Evolutionary conservation across 2,888 invertebrate genomes (phyloP).

Genomic region (Acanthopleura granulata): DNA sequence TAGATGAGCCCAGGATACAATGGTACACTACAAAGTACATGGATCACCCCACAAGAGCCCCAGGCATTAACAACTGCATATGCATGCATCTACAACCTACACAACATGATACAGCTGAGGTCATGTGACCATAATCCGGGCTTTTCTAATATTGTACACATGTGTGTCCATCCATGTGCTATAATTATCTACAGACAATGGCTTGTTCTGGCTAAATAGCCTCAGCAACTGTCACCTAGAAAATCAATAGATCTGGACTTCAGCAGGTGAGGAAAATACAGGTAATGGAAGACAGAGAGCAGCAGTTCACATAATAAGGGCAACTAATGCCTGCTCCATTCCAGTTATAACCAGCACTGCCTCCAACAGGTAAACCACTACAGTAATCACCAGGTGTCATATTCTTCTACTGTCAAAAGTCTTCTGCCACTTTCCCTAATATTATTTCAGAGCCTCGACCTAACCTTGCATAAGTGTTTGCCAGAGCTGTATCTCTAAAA

Average conservation of each 20-base stretch:
- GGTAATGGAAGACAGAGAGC: background rate
- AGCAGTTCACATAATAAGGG: background rate
- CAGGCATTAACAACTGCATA: too few species aligned
- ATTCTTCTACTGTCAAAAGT: too few species aligned
- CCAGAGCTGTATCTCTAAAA: too few species aligned
- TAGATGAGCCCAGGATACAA: too few species aligned
- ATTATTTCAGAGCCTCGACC: too few species aligned
- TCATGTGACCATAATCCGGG: background rate
- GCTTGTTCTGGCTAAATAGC: conserved; percentile 13
- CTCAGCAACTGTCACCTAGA: conserved; percentile 14
- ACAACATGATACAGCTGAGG: background rate
- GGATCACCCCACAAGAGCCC: too few species aligned
- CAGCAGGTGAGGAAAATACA: conserved; percentile 8
- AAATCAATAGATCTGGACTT: conserved; percentile 18
- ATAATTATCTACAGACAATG: background rate
- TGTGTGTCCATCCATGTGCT: background rate
- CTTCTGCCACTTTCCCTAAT: too few species aligned
- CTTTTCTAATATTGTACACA: conserved; percentile 10
- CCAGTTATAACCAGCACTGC: background rate
- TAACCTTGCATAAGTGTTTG: too few species aligned
- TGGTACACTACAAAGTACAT: too few species aligned
- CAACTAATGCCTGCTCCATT: background rate
- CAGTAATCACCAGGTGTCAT: too few species aligned
- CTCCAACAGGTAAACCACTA: too few species aligned
- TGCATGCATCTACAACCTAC: too few species aligned